phyloP scores from a whole-genome alignment of 2,888 invertebrate species.

The Tuberolachnus salignus region DNA sequence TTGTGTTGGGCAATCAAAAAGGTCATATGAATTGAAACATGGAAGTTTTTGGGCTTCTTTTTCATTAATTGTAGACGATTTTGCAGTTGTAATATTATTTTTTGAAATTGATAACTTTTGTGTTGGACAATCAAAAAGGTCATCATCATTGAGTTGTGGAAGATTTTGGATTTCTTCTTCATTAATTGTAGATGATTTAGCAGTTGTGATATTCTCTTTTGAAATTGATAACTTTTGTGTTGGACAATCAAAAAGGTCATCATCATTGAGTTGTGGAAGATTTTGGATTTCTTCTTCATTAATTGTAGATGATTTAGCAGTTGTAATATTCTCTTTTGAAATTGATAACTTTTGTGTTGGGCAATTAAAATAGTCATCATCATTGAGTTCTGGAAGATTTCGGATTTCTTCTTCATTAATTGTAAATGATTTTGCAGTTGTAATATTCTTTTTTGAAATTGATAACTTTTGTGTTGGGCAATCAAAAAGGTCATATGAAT shows the following conservation, averaged over 20 bases:
- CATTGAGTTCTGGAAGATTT: not conserved
- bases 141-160: not conserved
- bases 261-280: not conserved
- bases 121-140: conserved; percentile 33
- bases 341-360: conserved; percentile 14
- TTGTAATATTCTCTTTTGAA: not conserved
- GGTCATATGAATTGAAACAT: not conserved
- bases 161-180: not conserved
- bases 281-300: not conserved
- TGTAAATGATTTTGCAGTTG: not conserved
- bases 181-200: not conserved
- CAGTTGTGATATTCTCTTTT: not conserved
- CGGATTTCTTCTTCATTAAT: not conserved
- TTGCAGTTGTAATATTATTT: not conserved
- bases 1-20: conserved; percentile 6
- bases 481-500: conserved; percentile 5
- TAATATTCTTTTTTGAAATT: not conserved
- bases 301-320: no score
- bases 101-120: conserved; percentile 8
- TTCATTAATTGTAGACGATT: not conserved
- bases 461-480: conserved; percentile 32
- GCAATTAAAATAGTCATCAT: not conserved
- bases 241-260: conserved; percentile 19
- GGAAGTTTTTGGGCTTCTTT: not conserved
- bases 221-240: not conserved